Conservation (phyloP, 2,113 vertebrate genomes). For the Crotophaga sulcirostris region DNA sequence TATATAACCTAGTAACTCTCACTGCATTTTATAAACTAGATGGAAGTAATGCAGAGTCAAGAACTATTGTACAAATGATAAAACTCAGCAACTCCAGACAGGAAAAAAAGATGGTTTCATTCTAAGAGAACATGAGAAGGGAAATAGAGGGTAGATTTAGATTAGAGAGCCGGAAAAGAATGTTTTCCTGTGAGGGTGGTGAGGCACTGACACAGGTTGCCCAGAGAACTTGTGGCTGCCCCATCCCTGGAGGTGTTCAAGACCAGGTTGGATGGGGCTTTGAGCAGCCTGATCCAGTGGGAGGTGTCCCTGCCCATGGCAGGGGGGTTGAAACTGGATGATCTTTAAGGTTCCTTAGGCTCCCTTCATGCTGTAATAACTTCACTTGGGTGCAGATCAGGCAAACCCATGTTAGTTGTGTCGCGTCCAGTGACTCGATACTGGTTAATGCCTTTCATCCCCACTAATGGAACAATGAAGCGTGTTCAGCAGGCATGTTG, state of each 20-base stretch:
- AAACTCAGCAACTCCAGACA: neutral
- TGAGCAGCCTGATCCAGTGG: too few species aligned
- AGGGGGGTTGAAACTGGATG: too few species aligned
- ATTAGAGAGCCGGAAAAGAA: too few species aligned
- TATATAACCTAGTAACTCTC: neutral
- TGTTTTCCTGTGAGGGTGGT: too few species aligned
- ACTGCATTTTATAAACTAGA: neutral
- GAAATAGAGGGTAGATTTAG: neutral
- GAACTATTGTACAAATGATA: neutral
- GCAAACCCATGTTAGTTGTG: neutral
- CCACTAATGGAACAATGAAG: neutral
- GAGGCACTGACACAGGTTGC: too few species aligned
- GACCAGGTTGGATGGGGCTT: too few species aligned
- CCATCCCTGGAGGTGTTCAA: too few species aligned
- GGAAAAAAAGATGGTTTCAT: neutral
- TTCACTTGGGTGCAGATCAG: fast-evolving
- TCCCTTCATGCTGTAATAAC: neutral
- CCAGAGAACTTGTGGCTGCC: too few species aligned
- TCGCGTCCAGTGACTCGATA: neutral
- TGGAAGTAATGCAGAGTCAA: neutral
- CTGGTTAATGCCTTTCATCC: neutral
- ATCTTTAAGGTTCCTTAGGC: too few species aligned
- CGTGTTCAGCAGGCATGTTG: neutral
- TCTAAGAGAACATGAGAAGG: neutral
- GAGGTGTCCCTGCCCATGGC: too few species aligned